A percentile compares a stretch with the other conserved stretches of the same genome.
Conservation (phyloP, 2,113 vertebrate genomes). For the Petaurus breviceps region DNA sequence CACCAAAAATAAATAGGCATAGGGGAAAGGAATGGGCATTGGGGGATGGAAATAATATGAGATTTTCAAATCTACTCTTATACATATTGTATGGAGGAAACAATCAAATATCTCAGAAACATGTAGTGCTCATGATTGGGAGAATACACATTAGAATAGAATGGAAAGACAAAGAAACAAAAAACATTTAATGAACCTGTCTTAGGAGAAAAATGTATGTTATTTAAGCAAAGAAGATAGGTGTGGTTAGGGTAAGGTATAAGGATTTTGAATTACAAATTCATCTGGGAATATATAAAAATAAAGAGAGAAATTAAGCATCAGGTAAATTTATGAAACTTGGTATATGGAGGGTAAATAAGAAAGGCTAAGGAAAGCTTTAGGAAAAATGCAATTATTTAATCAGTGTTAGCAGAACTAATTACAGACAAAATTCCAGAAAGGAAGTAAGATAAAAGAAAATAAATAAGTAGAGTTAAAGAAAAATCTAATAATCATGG, state of each 20-base stretch:
- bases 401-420: background rate
- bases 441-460: background rate
- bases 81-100: too few relatives aligned
- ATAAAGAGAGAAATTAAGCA: background rate
- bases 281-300: background rate
- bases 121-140: background rate
- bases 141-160: background rate
- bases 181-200: background rate
- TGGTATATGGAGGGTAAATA: background rate
- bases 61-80: too few relatives aligned
- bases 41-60: too few relatives aligned
- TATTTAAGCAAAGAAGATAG: background rate
- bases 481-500: background rate
- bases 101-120: background rate
- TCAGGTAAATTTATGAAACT: background rate
- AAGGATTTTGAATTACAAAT: background rate
- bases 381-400: background rate
- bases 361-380: background rate
- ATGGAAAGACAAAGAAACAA: background rate
- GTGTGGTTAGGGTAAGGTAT: background rate
- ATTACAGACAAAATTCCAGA: background rate
- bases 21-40: too few relatives aligned
- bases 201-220: background rate
- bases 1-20: too few relatives aligned
- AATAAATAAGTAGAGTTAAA: background rate